These are phyloP conservation scores for Apotomis turbidana DNA, from an alignment of 2,888 invertebrate genomes.

Conservation along the genomic window DNA sequence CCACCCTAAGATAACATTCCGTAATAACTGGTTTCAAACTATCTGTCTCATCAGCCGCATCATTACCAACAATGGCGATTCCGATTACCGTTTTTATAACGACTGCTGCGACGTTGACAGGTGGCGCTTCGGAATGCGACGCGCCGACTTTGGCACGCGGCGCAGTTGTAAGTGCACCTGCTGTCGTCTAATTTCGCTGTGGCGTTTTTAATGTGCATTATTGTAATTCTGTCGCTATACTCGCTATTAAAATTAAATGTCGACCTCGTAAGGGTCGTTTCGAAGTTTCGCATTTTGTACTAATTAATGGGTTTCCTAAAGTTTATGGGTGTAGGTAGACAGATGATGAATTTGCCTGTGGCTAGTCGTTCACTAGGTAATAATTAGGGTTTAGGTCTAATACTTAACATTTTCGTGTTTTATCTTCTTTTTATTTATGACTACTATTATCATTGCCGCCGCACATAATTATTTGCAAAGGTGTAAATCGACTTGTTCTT, in stretches of 20 bases:
- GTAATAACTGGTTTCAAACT: neutral
- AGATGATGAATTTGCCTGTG: neutral
- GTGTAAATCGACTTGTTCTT: too few relatives aligned
- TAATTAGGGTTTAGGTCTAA: neutral
- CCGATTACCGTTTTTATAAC: slow-evolving; percentile 66
- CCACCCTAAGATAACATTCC: neutral
- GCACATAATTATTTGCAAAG: too few relatives aligned
- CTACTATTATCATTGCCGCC: too few relatives aligned
- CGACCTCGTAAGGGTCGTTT: neutral
- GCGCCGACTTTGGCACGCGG: slow-evolving; percentile 12
- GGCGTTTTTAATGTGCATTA: slow-evolving; percentile 25
- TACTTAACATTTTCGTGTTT: neutral
- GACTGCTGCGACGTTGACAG: slow-evolving; percentile 47
- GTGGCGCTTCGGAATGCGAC: slow-evolving; percentile 51
- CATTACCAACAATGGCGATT: slow-evolving; percentile 53
- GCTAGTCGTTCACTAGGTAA: neutral
- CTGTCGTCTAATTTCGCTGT: slow-evolving; percentile 27
- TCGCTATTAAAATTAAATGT: slow-evolving; percentile 6
- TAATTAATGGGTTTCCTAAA: slow-evolving; percentile 11
- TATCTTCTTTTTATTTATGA: too few relatives aligned
- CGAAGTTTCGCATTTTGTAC: neutral
- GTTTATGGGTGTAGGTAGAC: neutral
- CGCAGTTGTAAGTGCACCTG: slow-evolving; percentile 37
- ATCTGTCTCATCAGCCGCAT: slow-evolving; percentile 47
- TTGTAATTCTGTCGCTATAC: slow-evolving; percentile 3